These are phyloP conservation scores for Sinopyrophorus schimmeli DNA, from an alignment of 2,888 invertebrate species.

Conservation along the genomic window DNA sequence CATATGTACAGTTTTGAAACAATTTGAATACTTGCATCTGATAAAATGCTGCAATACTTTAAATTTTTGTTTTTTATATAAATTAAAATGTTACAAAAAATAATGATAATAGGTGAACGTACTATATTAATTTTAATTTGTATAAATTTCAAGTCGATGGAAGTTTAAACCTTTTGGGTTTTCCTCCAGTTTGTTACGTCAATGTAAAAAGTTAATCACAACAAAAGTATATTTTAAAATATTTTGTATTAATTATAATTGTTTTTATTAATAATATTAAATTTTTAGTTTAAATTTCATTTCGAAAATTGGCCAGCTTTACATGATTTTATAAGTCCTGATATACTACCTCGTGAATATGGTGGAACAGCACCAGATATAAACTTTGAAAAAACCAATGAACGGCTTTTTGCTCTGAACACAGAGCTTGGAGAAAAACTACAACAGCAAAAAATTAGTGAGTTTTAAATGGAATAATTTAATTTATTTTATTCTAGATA, in stretches of 20 bases:
- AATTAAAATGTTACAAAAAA: too few species aligned
- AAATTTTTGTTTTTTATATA: too few species aligned
- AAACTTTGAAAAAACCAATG: constrained; percentile 35
- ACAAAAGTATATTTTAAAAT: neutral
- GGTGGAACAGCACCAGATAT: constrained; percentile 58
- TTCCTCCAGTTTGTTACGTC: neutral
- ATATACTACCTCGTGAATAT: constrained; percentile 41
- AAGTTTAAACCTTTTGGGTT: too few species aligned
- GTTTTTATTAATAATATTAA: neutral
- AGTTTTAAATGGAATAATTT: neutral
- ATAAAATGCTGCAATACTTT: neutral
- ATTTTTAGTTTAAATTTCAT: constrained; percentile 52
- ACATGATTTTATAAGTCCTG: constrained; percentile 57
- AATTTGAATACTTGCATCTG: neutral
- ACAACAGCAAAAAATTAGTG: constrained; percentile 18
- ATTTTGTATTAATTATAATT: neutral
- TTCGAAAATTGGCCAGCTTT: constrained; percentile 58
- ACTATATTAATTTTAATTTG: too few species aligned
- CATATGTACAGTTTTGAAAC: neutral
- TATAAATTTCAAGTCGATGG: too few species aligned
- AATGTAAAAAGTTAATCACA: neutral
- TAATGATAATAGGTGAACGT: too few species aligned
- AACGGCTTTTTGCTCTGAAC: constrained; percentile 37
- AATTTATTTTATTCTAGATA: too few species aligned
- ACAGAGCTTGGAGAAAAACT: constrained; percentile 40